A percentile compares a stretch with the other conserved stretches of the same genome.
Evolutionary conservation across 2,888 invertebrate genomes (phyloP).

Genomic region (Eristalinus sepulchralis): DNA sequence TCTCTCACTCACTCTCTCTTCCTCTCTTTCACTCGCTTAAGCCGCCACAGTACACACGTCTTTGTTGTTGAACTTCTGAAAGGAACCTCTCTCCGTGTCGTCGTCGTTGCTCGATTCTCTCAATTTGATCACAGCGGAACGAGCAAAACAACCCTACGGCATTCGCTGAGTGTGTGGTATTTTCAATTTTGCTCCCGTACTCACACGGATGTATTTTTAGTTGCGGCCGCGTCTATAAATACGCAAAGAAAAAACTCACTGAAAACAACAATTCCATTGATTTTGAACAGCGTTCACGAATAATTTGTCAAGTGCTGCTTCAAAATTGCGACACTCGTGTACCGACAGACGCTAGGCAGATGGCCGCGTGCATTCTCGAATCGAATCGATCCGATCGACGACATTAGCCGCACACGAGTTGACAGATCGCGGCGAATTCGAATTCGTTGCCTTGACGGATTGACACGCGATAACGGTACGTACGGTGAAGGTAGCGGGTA

Average conservation of each 20-base stretch:
- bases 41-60: background rate
- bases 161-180: constrained; percentile 58
- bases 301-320: constrained; percentile 62
- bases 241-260: constrained; percentile 29
- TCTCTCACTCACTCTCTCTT: background rate
- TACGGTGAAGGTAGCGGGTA: background rate
- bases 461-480: background rate
- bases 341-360: constrained; percentile 32
- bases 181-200: constrained; percentile 24
- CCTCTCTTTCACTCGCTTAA: background rate
- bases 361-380: constrained; percentile 48
- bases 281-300: constrained; percentile 56
- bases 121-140: constrained; percentile 12
- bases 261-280: constrained; percentile 65
- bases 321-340: constrained; percentile 12
- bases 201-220: constrained; percentile 52
- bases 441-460: background rate
- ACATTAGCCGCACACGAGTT: constrained; percentile 19
- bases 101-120: constrained; percentile 2
- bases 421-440: constrained; percentile 23
- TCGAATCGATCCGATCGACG: constrained; percentile 55
- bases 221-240: constrained; percentile 50
- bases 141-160: constrained; percentile 20
- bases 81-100: constrained; percentile 21
- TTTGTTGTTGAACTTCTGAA: background rate